Base-by-base conservation (phyloP, 2,888 invertebrate genomes). In the Ormyrus rosae region DNA sequence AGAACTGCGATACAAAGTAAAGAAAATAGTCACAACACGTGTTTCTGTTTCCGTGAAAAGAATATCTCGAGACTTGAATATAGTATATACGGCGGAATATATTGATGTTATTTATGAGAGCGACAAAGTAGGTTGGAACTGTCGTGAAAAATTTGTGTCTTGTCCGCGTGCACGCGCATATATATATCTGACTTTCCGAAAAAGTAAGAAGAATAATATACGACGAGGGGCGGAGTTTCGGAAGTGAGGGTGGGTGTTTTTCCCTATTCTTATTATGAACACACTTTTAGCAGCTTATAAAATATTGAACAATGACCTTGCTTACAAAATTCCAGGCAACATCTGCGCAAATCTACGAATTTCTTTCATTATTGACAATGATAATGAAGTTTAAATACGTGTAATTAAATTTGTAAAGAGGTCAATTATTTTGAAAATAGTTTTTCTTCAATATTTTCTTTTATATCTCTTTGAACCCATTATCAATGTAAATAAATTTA, bases 161-260 rank as follows among this genome's bases (percentile, higher is more conserved):
- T 60, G 46, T 56, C 45, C 45, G 11, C 10, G 53, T 60, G 45
- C 46, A 6, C n/a, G 61, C 61, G 72, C n/a, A 63, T 51, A 63
- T 19, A 13, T 13, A 19, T 4, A 34, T n/a, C 13, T 5, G 19
- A 13, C 53, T 51, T 72, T 46, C 55, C 45, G 60, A 69, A 55
- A 73, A 78, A 83, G 74, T 78, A 81, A 78, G 45, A 58, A 70
- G 55, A 70, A 19, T 63, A 75, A 76, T 67, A 83, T 74, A 67
- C 19, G 46, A 51, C 63, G 34, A 51, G 69, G 81, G 81, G 70
- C 61, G 80, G 61, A 63, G 78, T 80, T 70, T 73, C 61, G 7
- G 58, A 83, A 81, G 63, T 55, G 56, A 77, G 78, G 82, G 78
- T 78, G 81, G 82, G 73, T 34, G 34, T 34, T 34, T 34, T 34